Percentiles rank a stretch among this genome's conserved stretches.
phyloP scores from a whole-genome alignment of 2,113 vertebrate species.

The Loxodonta africana region DNA sequence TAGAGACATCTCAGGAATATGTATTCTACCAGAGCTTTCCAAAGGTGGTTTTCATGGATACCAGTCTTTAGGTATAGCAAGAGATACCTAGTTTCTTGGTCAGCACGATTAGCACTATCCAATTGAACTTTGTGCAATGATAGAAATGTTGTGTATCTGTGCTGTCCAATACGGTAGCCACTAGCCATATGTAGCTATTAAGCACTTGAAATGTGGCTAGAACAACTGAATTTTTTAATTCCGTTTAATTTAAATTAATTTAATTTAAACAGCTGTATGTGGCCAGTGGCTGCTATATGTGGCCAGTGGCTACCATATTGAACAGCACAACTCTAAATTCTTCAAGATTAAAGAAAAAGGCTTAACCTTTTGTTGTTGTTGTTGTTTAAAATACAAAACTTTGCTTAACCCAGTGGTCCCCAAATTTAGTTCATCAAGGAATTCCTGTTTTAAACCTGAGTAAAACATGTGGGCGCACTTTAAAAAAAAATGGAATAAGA shows the following conservation, averaged over 20 bases:
- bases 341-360: not conserved
- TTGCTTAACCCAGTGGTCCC: not conserved
- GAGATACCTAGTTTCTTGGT: not conserved
- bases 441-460: not conserved
- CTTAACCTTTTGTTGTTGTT: not conserved
- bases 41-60: slow-evolving; percentile 3
- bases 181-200: not conserved
- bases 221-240: not conserved
- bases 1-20: not conserved
- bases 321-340: not conserved
- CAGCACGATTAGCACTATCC: not conserved
- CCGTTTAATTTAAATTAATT: slow-evolving; percentile 26
- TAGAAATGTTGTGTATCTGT: not conserved
- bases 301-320: not conserved
- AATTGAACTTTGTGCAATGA: not conserved
- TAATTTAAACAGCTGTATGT: not conserved
- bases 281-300: not conserved
- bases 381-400: not conserved
- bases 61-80: not conserved
- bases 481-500: not conserved
- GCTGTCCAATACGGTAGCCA: not conserved
- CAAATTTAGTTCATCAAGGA: not conserved
- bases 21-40: not conserved
- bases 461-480: not conserved
- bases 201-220: not conserved